Evolutionary conservation across 2,888 invertebrate species (phyloP), one percentile per base, ranked within the genome.

Genomic region (Nineta flava): DNA sequence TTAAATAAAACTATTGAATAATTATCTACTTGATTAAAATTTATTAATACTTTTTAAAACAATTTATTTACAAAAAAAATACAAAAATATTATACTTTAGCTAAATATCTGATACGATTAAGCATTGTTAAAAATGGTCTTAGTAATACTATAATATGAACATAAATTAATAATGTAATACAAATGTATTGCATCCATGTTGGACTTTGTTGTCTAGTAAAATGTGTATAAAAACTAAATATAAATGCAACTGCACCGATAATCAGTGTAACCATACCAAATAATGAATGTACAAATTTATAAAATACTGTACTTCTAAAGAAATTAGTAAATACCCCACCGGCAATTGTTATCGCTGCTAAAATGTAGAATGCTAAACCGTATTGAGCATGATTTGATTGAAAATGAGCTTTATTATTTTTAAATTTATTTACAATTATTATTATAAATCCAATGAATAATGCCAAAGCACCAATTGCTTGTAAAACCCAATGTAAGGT

Each of bases 181-280:
- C 53, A n/a, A 35, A 53, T 41, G 42, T 52, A 54, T 51, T 52
- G 55, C 38, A 38, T 38, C 4, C 3, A 38, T 12, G 6, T 15
- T 15, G 15, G 10, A 38, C 38, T 38, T 10, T 38, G n/a, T 6
- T 13, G 3, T 12, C 3, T 5, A 5, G 15, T 13, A n/a, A n/a
- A 38, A 15, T 9, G 2, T 7, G 6, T 13, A 38, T 38, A 38
- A 38, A 38, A 38, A 38, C 38, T 38, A 7, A 38, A 15, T 13
- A 38, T 38, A 38, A 38, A 13, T 38, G 38, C 38, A 13, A 38
- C n/a, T 1, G 38, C 38, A n/a, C 38, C 38, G 5, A 38, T 13
- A n/a, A 38, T 15, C n/a, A 38, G 12, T 5, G 38, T n/a, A 13
- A 4, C n/a, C 6, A 13, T 5, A 38, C 38, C 38, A 5, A 38